Evolutionary conservation across 2,113 vertebrate genomes (phyloP).

Genomic region (Pluvianellus socialis): DNA sequence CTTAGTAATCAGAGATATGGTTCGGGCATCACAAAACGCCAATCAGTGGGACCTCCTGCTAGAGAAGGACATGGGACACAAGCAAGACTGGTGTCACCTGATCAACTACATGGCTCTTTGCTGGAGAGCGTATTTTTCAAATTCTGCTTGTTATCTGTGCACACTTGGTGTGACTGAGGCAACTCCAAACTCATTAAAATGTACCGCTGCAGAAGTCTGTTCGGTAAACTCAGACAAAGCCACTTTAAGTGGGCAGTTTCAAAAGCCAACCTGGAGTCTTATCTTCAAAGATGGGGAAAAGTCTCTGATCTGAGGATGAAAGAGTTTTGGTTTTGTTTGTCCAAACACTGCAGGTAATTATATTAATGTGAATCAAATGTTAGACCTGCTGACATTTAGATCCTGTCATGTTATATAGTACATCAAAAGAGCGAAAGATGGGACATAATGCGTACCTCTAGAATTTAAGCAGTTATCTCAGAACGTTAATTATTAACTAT

Average conservation of each 20-base stretch:
- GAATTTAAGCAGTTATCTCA: not conserved
- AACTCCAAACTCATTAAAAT: not conserved
- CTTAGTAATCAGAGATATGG: not conserved
- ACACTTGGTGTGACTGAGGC: not conserved
- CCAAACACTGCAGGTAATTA: constrained; percentile 22
- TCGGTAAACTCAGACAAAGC: not conserved
- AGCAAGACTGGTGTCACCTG: not conserved
- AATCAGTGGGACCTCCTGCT: not conserved
- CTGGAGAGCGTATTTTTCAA: not conserved
- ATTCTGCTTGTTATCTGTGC: not conserved
- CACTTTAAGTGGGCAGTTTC: not conserved
- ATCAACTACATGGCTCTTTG: fast-evolving
- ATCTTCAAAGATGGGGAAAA: constrained; percentile 23
- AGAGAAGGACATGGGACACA: not conserved
- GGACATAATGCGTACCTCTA: not conserved
- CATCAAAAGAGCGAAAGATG: not conserved
- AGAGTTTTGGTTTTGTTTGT: constrained; percentile 25
- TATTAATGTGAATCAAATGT: constrained; percentile 1
- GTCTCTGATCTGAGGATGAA: constrained; percentile 38
- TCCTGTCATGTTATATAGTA: not conserved
- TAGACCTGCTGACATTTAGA: constrained; percentile 2
- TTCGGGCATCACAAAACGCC: not conserved
- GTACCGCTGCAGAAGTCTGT: not conserved
- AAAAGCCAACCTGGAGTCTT: not conserved
- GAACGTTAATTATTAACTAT: not conserved